Conservation (phyloP, 2,888 invertebrate species). For the Dexiosoma caninum region DNA sequence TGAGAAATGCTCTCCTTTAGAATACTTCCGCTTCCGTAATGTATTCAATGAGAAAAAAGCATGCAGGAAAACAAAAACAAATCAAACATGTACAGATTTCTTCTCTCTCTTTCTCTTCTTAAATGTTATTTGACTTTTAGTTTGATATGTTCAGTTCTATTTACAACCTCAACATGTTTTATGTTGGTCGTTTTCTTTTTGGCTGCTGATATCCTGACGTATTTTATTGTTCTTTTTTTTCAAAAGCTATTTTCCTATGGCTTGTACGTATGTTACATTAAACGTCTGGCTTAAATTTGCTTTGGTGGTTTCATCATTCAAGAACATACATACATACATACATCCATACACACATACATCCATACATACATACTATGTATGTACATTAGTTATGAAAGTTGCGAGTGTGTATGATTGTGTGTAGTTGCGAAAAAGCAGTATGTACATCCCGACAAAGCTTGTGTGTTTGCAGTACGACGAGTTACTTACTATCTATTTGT, state of each 20-base stretch:
- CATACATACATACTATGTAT: too few relatives aligned
- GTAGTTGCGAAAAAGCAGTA: slow-evolving; percentile 13
- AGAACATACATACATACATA: slow-evolving; percentile 65
- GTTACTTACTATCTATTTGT: slow-evolving; percentile 38
- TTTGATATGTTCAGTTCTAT: slow-evolving; percentile 18
- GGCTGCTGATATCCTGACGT: slow-evolving; percentile 15
- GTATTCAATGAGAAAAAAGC: slow-evolving; percentile 28
- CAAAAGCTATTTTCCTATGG: neutral
- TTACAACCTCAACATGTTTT: slow-evolving; percentile 57
- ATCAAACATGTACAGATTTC: slow-evolving; percentile 48
- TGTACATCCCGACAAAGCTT: slow-evolving; percentile 3
- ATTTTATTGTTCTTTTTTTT: slow-evolving; percentile 41
- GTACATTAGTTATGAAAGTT: slow-evolving; percentile 49
- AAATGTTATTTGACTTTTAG: slow-evolving; percentile 36
- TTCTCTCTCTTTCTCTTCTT: too few relatives aligned
- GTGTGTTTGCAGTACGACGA: slow-evolving; percentile 20
- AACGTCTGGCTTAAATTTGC: slow-evolving; percentile 71
- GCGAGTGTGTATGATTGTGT: slow-evolving; percentile 32
- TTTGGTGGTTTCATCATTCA: slow-evolving; percentile 66
- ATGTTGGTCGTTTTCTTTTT: slow-evolving; percentile 16
- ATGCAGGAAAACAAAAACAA: slow-evolving; percentile 44
- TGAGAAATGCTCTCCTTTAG: slow-evolving; percentile 36
- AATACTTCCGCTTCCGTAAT: slow-evolving; percentile 59
- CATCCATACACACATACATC: too few relatives aligned
- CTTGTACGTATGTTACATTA: slow-evolving; percentile 56